These are phyloP conservation scores for Euschistus heros DNA, from an alignment of 1,140 invertebrate species.

Conservation along the genomic window DNA sequence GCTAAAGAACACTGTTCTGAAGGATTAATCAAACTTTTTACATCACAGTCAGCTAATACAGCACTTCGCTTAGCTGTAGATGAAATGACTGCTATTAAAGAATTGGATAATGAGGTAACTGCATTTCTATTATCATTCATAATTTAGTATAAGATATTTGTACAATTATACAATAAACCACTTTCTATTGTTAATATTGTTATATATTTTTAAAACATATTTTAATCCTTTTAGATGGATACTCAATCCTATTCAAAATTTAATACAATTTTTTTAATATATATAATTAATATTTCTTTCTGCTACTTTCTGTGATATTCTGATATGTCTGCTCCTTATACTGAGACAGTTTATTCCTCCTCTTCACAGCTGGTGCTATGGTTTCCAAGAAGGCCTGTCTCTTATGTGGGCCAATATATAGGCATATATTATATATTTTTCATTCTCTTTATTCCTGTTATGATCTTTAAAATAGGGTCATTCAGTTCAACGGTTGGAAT, in stretches of 20 bases:
- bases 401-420: too few species aligned
- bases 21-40: constrained; percentile 40
- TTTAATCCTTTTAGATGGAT: background rate
- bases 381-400: too few species aligned
- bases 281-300: background rate
- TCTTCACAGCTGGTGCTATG: too few species aligned
- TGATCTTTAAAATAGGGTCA: too few species aligned
- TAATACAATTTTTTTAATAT: background rate
- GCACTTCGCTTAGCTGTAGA: constrained; percentile 49
- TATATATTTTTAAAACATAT: background rate
- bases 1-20: constrained; percentile 8
- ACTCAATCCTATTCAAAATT: background rate
- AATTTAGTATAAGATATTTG: background rate
- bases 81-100: constrained; percentile 49
- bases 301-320: background rate
- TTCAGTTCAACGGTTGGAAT: too few species aligned
- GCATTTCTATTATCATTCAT: background rate
- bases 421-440: too few species aligned
- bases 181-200: background rate
- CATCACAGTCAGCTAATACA: constrained; percentile 41
- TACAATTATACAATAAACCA: background rate
- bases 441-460: too few species aligned
- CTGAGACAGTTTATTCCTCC: too few species aligned
- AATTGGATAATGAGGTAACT: constrained; percentile 43
- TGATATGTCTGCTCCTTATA: too few species aligned